Evolutionary conservation across 2,888 invertebrate genomes (phyloP).

Genomic region (Hemaris fuciformis): DNA sequence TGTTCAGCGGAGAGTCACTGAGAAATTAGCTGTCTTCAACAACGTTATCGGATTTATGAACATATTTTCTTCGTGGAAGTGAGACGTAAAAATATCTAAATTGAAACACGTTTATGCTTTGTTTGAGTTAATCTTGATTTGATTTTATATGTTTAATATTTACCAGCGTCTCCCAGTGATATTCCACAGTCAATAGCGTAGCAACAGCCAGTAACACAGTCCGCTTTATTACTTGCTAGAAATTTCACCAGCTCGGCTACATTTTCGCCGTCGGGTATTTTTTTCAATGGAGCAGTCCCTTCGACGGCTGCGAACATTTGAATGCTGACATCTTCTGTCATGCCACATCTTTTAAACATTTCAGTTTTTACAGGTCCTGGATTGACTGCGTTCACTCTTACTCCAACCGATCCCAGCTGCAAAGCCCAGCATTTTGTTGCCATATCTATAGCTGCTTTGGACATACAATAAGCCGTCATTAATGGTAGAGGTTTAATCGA

Average conservation of each 20-base stretch:
- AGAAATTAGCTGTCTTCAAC: slow-evolving; percentile 49
- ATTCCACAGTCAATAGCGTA: slow-evolving; percentile 59
- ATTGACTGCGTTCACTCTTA: slow-evolving; percentile 63
- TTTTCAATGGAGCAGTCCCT: slow-evolving; percentile 45
- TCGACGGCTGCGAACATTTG: slow-evolving; percentile 43
- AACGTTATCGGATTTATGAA: slow-evolving; percentile 53
- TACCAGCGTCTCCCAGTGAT: slow-evolving; percentile 45
- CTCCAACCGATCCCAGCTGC: slow-evolving; percentile 51
- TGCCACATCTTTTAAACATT: slow-evolving; percentile 52
- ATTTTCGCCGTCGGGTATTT: slow-evolving; percentile 48
- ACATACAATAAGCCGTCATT: slow-evolving; percentile 61
- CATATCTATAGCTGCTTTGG: slow-evolving; percentile 66
- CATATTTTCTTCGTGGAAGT: slow-evolving; percentile 26
- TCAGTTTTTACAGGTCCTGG: slow-evolving; percentile 63
- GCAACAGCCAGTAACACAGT: slow-evolving; percentile 55
- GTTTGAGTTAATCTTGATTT: slow-evolving; percentile 1
- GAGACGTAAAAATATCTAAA: slow-evolving; percentile 15
- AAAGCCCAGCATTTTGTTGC: slow-evolving; percentile 63
- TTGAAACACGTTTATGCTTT: slow-evolving; percentile 9
- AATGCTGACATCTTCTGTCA: slow-evolving; percentile 43
- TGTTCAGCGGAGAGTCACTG: slow-evolving; percentile 51
- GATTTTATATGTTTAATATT: slow-evolving; percentile 31
- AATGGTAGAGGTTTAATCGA: slow-evolving; percentile 46
- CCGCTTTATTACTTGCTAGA: slow-evolving; percentile 59
- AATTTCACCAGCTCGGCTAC: slow-evolving; percentile 58